These are phyloP conservation scores for Rhagoletis pomonella DNA, from an alignment of 1,140 invertebrate species.

Conservation along the genomic window DNA sequence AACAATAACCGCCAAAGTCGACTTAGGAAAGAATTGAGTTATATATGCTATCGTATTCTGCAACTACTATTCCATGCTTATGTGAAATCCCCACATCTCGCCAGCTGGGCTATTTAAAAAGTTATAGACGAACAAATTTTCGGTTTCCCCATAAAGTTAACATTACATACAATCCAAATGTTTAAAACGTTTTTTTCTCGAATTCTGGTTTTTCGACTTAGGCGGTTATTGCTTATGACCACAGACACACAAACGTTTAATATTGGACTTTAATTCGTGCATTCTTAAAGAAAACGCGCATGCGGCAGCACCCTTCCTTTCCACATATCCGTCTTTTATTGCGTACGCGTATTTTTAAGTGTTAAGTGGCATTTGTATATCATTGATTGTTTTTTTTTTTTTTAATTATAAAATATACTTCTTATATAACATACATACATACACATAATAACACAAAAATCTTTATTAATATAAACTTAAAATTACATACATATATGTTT, in stretches of 20 bases:
- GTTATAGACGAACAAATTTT: no score
- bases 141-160: no score
- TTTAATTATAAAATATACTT: neutral
- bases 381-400: conserved; percentile 41
- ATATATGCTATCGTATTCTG: no score
- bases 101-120: no score
- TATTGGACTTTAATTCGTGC: neutral
- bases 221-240: no score
- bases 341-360: conserved; percentile 9
- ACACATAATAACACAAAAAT: neutral
- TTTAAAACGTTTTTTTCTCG: no score
- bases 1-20: no score
- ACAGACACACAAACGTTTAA: neutral
- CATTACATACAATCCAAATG: no score
- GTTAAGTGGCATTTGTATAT: conserved; percentile 37
- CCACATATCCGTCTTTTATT: neutral
- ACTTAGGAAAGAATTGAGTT: no score
- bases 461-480: neutral
- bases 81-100: no score
- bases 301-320: neutral
- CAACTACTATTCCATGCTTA: no score
- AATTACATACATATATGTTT: neutral
- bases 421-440: neutral
- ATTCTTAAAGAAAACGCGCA: conserved; percentile 18
- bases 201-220: no score